phyloP scores from a whole-genome alignment of 2,113 vertebrate species.

The Craseonycteris thonglongyai region DNA sequence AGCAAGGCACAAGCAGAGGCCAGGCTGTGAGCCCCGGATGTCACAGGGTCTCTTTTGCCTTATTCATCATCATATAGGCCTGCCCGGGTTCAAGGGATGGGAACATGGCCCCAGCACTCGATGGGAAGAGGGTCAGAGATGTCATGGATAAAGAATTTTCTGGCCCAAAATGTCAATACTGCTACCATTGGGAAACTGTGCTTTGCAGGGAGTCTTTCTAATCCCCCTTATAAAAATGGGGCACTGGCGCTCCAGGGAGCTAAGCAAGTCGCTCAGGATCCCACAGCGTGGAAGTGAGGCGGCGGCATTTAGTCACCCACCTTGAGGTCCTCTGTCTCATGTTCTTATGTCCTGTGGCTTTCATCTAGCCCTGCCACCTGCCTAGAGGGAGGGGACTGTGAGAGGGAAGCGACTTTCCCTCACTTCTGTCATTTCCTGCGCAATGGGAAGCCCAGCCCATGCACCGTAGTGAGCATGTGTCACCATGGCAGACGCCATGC shows the following conservation, averaged over 20 bases:
- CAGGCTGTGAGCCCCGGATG: too few relatives aligned
- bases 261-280: not conserved
- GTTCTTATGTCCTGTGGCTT: not conserved
- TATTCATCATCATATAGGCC: not conserved
- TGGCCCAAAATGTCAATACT: not conserved
- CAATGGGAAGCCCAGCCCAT: not conserved
- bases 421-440: not conserved
- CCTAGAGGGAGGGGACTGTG: not conserved
- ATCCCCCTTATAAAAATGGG: not conserved
- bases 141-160: not conserved
- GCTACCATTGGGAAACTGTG: not conserved
- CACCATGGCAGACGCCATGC: fast-evolving
- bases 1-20: not conserved
- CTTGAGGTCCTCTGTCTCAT: not conserved
- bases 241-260: not conserved
- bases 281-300: not conserved
- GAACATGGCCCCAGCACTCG: fast-evolving
- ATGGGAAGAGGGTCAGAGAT: not conserved
- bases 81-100: not conserved
- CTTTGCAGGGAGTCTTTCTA: not conserved
- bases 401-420: not conserved
- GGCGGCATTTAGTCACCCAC: not conserved
- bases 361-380: not conserved
- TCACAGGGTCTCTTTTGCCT: not conserved
- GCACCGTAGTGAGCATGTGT: not conserved